These are phyloP conservation scores for Chrysaora quinquecirrha DNA, from an alignment of 30 jellyfish, hydroid and myxozoan genomes.

Conservation along the genomic window DNA sequence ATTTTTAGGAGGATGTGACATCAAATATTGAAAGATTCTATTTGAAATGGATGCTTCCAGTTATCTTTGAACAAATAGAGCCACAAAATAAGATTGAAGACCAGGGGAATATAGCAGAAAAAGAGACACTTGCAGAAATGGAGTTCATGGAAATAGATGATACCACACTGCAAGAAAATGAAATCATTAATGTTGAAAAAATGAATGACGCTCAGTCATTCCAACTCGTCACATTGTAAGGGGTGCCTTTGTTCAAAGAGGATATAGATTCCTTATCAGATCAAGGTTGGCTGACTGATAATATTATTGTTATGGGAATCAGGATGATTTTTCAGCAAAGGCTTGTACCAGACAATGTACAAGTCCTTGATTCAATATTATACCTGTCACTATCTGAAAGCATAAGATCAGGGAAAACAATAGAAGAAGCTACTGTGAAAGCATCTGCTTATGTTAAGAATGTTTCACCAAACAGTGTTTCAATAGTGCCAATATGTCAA, in stretches of 20 bases:
- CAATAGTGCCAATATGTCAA: too few species aligned
- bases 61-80: slow-evolving; percentile 17
- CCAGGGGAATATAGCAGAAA: slow-evolving; percentile 9
- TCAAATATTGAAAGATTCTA: slow-evolving; percentile 13
- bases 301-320: slow-evolving; percentile 24
- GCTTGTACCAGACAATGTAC: slow-evolving; percentile 18
- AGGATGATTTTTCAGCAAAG: slow-evolving; percentile 40
- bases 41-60: slow-evolving; percentile 51
- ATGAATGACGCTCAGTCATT: background rate
- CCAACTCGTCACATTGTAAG: slow-evolving; percentile 12
- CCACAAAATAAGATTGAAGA: slow-evolving; percentile 17
- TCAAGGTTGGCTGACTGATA: slow-evolving; percentile 37
- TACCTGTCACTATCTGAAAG: slow-evolving; percentile 27
- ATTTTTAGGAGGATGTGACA: slow-evolving; percentile 23
- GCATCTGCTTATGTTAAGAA: slow-evolving; percentile 33
- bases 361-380: slow-evolving; percentile 34
- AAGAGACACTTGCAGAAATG: too few species aligned
- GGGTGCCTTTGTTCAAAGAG: slow-evolving; percentile 41
- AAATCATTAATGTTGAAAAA: slow-evolving; percentile 1
- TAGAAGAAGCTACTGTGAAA: slow-evolving; percentile 5
- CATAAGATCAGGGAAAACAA: slow-evolving; percentile 13
- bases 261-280: slow-evolving; percentile 30
- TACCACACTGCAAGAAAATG: slow-evolving; percentile 13
- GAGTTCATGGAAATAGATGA: too few species aligned
- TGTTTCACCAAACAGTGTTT: too few species aligned